Evolutionary conservation across 2,797 vertebrate species (phyloP).

Genomic region (Neopelma chrysocephalum): DNA sequence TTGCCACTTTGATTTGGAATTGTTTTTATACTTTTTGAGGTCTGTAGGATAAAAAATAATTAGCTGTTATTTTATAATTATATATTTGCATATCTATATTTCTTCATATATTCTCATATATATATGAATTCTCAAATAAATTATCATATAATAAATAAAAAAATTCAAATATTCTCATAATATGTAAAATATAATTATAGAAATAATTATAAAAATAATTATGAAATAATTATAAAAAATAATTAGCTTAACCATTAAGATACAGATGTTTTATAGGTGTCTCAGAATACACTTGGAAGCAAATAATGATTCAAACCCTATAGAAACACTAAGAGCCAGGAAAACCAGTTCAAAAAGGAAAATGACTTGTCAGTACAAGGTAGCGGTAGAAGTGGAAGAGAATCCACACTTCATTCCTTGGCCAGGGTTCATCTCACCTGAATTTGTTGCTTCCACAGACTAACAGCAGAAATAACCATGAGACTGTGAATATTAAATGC

Average conservation of each 20-base stretch:
- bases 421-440: neutral
- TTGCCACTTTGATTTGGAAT: neutral
- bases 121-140: too few relatives aligned
- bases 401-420: neutral
- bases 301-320: neutral
- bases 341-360: neutral
- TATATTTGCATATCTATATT: too few relatives aligned
- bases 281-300: neutral
- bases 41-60: neutral
- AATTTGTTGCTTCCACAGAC: neutral
- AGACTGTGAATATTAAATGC: neutral
- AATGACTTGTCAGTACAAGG: neutral
- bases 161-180: too few relatives aligned
- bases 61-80: neutral
- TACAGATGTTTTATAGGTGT: neutral
- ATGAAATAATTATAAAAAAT: too few relatives aligned
- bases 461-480: neutral
- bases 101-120: too few relatives aligned
- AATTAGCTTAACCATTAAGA: neutral
- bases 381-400: neutral
- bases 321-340: neutral
- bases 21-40: neutral
- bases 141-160: too few relatives aligned
- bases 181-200: too few relatives aligned
- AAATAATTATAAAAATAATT: too few relatives aligned